Percentiles rank a stretch among this genome's conserved stretches.
Evolutionary conservation across 2,113 vertebrate species (phyloP).

Genomic region (Nycticryphes semicollaris): DNA sequence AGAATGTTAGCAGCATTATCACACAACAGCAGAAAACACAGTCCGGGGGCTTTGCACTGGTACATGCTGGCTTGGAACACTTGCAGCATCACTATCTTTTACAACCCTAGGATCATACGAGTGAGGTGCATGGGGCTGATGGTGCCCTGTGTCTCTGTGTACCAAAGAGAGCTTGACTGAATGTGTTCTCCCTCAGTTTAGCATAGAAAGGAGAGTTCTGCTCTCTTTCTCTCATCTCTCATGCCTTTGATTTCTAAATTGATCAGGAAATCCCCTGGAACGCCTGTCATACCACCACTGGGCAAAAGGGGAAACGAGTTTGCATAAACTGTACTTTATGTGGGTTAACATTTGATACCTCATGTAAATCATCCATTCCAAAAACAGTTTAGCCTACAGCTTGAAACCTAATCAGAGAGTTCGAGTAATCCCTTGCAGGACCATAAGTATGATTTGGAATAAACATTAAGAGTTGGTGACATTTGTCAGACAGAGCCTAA

Average conservation of each 20-base stretch:
- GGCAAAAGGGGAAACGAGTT: not conserved
- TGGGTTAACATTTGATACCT: not conserved
- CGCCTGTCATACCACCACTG: not conserved
- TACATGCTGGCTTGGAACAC: not conserved
- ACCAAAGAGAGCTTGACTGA: not conserved
- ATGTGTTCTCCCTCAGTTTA: not conserved
- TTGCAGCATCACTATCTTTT: not conserved
- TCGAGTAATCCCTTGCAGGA: not conserved
- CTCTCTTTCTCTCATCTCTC: not conserved
- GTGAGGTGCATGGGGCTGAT: not conserved
- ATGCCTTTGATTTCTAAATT: not conserved
- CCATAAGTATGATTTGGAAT: not conserved
- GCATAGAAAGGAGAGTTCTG: not conserved
- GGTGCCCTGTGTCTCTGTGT: not conserved
- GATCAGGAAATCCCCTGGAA: not conserved
- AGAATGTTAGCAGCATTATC: not conserved
- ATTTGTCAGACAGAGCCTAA: not conserved
- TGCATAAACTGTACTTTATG: accelerated
- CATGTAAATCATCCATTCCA: not conserved
- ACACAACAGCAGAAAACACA: not conserved
- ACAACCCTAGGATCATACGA: not conserved
- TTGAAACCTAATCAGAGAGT: not conserved
- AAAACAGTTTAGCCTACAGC: not conserved
- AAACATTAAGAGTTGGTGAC: not conserved
- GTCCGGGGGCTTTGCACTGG: not conserved